These are phyloP conservation scores for Drosophila seclusa DNA, from an alignment of 2,888 invertebrate genomes.

Conservation along the genomic window DNA sequence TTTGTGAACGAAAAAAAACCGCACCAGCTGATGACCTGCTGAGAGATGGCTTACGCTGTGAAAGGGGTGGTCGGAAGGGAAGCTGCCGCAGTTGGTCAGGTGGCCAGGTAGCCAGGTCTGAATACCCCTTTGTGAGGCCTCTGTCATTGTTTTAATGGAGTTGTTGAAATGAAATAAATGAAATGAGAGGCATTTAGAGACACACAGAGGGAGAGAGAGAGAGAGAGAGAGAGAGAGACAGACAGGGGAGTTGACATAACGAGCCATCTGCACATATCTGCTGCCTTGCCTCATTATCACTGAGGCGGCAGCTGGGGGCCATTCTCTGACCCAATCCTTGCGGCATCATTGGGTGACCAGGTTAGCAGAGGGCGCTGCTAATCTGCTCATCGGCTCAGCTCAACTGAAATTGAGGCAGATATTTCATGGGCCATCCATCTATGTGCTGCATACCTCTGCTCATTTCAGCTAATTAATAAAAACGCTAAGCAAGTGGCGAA, in stretches of 20 bases:
- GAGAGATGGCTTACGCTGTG: slow-evolving; percentile 11
- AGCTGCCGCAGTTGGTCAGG: slow-evolving; percentile 19
- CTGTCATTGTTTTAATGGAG: slow-evolving; percentile 65
- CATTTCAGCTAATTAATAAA: slow-evolving; percentile 9
- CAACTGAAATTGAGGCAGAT: slow-evolving; percentile 39
- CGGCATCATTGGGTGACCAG: slow-evolving; percentile 60
- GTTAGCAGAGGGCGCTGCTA: slow-evolving; percentile 23
- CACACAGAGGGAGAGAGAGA: background rate
- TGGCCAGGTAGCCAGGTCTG: slow-evolving; percentile 11
- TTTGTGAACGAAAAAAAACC: slow-evolving; percentile 23
- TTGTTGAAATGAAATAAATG: slow-evolving; percentile 54
- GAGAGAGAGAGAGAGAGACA: background rate
- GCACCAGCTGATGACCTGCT: slow-evolving; percentile 22
- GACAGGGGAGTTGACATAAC: slow-evolving; percentile 35
- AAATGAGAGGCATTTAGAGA: slow-evolving; percentile 48
- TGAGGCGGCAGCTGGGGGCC: slow-evolving; percentile 15
- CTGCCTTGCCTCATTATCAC: slow-evolving; percentile 55
- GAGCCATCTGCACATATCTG: slow-evolving; percentile 47
- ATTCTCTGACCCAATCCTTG: slow-evolving; percentile 24
- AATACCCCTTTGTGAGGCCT: slow-evolving; percentile 15
- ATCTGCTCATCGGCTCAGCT: background rate
- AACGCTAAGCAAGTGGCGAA: slow-evolving; percentile 39
- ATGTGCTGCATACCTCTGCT: background rate
- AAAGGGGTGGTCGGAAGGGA: background rate
- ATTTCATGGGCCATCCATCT: slow-evolving; percentile 35